A percentile compares a stretch with the other conserved stretches of the same genome.
Evolutionary conservation across 2,888 invertebrate species (phyloP).

Genomic region (Sisyra terminalis): DNA sequence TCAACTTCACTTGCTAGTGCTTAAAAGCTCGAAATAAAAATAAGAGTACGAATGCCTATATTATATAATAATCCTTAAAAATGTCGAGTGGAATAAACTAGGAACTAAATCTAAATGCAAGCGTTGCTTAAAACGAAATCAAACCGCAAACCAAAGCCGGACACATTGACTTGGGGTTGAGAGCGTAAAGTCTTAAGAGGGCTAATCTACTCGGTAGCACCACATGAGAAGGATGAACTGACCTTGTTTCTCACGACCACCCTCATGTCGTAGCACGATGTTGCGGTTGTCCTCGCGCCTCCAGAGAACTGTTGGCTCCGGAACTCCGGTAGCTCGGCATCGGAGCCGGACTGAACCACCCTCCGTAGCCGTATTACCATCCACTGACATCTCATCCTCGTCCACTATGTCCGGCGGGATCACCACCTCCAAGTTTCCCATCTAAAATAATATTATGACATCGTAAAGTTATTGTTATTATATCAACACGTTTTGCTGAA

Average conservation of each 20-base stretch:
- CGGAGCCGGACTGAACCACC: conserved; percentile 60
- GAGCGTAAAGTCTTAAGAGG: too few species aligned
- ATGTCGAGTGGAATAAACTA: too few species aligned
- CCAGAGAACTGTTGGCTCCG: conserved; percentile 66
- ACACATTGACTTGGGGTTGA: too few species aligned
- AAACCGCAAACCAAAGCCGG: too few species aligned
- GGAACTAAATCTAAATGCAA: too few species aligned
- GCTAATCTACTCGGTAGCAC: neutral
- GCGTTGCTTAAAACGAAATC: too few species aligned
- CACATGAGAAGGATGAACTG: conserved; percentile 15
- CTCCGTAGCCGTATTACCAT: conserved; percentile 61
- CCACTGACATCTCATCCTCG: conserved; percentile 45
- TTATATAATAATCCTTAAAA: too few species aligned
- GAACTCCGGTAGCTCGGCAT: conserved; percentile 69
- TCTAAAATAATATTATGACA: conserved; percentile 33
- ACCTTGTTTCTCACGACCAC: conserved; percentile 57
- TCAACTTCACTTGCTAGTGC: too few species aligned
- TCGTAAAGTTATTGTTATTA: neutral
- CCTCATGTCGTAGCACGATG: conserved; percentile 59
- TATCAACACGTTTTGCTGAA: neutral
- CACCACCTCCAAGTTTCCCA: conserved; percentile 72
- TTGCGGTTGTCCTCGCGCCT: conserved; percentile 60
- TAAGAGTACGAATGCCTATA: too few species aligned
- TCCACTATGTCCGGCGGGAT: conserved; percentile 77
- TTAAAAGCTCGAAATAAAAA: too few species aligned